Evolutionary conservation across 2,797 vertebrate genomes (phyloP).

Genomic region (Oryzias sinensis): DNA sequence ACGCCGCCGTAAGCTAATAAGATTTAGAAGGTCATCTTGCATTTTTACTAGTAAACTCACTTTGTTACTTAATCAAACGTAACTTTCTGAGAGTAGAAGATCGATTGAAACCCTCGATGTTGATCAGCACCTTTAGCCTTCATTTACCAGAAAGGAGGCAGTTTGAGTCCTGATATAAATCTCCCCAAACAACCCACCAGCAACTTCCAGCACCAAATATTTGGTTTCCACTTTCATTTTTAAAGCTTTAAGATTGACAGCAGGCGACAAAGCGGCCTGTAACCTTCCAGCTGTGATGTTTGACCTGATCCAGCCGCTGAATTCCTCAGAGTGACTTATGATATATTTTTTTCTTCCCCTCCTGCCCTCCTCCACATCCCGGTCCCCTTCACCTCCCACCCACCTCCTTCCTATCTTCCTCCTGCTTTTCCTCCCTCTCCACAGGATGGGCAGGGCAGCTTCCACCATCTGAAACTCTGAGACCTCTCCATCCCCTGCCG

Average conservation of each 20-base stretch:
- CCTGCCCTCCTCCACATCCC: slow-evolving; percentile 41
- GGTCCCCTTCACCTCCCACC: slow-evolving; percentile 41
- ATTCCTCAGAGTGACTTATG: slow-evolving; percentile 29
- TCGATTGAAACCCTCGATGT: too few species aligned
- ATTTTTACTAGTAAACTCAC: background rate
- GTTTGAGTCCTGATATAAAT: too few species aligned
- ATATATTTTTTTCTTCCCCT: background rate
- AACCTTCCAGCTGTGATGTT: slow-evolving; percentile 7
- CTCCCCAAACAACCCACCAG: too few species aligned
- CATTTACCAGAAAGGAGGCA: too few species aligned
- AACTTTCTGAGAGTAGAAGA: too few species aligned
- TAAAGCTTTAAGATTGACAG: too few species aligned
- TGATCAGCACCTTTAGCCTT: too few species aligned
- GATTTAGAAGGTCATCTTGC: slow-evolving; percentile 2
- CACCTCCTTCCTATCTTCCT: slow-evolving; percentile 41
- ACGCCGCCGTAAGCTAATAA: slow-evolving; percentile 27
- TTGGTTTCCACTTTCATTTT: too few species aligned
- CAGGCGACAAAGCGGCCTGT: background rate
- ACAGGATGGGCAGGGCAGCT: slow-evolving; percentile 73
- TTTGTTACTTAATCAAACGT: too few species aligned
- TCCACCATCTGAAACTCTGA: slow-evolving; percentile 58
- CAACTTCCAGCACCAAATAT: too few species aligned
- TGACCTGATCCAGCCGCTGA: slow-evolving; percentile 43
- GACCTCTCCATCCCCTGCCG: slow-evolving; percentile 37
- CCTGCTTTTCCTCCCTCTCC: slow-evolving; percentile 44